phyloP scores from a whole-genome alignment of 2,113 vertebrate genomes.

The Pseudorasbora parva region DNA sequence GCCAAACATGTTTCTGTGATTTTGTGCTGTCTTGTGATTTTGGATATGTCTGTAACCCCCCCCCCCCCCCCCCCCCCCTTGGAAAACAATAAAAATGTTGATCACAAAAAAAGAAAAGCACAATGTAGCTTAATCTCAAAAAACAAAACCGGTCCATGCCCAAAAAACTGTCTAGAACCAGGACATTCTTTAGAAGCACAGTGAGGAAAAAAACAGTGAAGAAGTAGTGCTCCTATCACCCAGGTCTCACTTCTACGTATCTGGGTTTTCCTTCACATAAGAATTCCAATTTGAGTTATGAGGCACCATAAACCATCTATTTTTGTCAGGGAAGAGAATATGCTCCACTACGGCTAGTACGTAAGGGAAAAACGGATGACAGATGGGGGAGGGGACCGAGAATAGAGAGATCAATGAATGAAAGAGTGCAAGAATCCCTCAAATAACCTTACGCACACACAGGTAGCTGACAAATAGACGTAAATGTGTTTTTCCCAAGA shows the following conservation, averaged over 20 bases:
- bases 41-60: too few species aligned
- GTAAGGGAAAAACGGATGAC: constrained; percentile 22
- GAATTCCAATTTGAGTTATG: constrained; percentile 11
- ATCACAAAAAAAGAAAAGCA: too few species aligned
- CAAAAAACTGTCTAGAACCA: not conserved
- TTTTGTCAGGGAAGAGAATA: not conserved
- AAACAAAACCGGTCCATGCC: not conserved
- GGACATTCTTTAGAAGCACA: not conserved
- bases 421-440: constrained; percentile 2
- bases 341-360: not conserved
- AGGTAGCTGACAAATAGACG: not conserved
- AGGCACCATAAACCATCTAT: not conserved
- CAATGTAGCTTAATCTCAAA: not conserved
- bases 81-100: too few species aligned
- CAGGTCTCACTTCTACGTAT: constrained; percentile 21
- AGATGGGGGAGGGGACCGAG: not conserved
- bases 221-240: not conserved
- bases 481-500: not conserved
- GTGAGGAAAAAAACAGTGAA: not conserved
- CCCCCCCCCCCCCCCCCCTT: too few species aligned
- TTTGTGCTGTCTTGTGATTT: too few species aligned
- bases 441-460: constrained; percentile 23
- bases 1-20: too few species aligned
- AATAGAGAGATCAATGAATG: constrained; percentile 1
- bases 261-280: constrained; percentile 12